Base-by-base conservation (phyloP, 2,888 invertebrate genomes). In the Scaeva pyrastri region DNA sequence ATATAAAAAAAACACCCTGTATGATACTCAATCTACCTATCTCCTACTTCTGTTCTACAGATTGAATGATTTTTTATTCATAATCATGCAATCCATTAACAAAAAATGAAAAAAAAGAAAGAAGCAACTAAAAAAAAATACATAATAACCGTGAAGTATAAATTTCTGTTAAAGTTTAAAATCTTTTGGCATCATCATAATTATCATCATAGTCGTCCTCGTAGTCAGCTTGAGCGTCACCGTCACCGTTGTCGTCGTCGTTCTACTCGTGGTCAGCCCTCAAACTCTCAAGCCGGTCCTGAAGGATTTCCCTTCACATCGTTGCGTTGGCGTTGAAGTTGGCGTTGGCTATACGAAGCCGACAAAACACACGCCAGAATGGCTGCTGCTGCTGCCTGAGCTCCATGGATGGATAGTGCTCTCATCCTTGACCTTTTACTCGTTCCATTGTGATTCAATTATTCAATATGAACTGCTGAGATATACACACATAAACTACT, bases 361-460 rank as follows among this genome's bases (percentile, higher is more conserved):
- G 31, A 45, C 48, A 62, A 45, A 12, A 79, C 79, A 79, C 74
- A 70, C 78, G 58, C 72, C 72, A 78, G 21, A 64, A 23, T 55
- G 62, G 36, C 78, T 71, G 72, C 45, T 76, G 52, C 39, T 43
- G n/a, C n/a, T n/a, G n/a, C n/a, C n/a, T n/a, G n/a, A n/a, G n/a
- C n/a, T n/a, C n/a, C n/a, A n/a, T 56, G 56, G 26, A 21, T 21
- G 64, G 39, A 31, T 72, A 72, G 56, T 58, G 41, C 55, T 81
- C 23, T 79, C 83, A 84, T 80, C 84, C 84, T 84, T 84, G 84
- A 84, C 79, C 84, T 84, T 84, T 84, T 80, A 50, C 68, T 64
- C 43, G 58, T 66, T 79, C 73, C 68, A 74, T 83, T 78, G 78
- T 79, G 71, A 66, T 66, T 84, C 50, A 74, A 74, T 74, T 72